A percentile compares a stretch with the other conserved stretches of the same genome.
phyloP scores from a whole-genome alignment of 2,113 vertebrate genomes.

The Mastomys coucha region DNA sequence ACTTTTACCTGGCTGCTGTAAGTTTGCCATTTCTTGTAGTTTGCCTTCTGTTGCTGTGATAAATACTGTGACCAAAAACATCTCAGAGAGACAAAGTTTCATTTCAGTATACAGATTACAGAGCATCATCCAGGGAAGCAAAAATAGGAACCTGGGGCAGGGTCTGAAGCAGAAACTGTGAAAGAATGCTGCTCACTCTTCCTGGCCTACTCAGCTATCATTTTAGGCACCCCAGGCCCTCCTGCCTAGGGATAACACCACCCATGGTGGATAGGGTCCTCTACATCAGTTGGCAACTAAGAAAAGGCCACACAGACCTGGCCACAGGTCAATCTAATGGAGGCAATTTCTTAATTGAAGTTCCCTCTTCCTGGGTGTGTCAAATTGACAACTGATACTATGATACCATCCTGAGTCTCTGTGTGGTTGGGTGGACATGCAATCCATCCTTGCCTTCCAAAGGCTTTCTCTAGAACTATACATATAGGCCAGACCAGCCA shows the following conservation, averaged over 20 bases:
- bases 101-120: background rate
- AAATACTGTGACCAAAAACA: background rate
- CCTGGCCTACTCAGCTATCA: background rate
- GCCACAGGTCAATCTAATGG: background rate
- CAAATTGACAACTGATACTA: background rate
- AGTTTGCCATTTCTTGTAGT: background rate
- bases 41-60: background rate
- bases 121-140: background rate
- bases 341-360: background rate
- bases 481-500: background rate
- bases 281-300: background rate
- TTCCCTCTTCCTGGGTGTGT: background rate
- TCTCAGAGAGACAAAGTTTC: no score
- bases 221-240: background rate
- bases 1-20: fast-evolving
- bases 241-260: background rate
- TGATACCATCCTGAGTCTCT: background rate
- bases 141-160: background rate
- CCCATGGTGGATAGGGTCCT: background rate
- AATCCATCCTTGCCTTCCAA: background rate
- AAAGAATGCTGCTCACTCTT: no score
- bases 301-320: background rate
- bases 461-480: background rate
- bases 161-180: background rate
- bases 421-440: background rate